Conservation (phyloP, 2,113 vertebrate genomes). For the Cephalopterus ornatus region DNA sequence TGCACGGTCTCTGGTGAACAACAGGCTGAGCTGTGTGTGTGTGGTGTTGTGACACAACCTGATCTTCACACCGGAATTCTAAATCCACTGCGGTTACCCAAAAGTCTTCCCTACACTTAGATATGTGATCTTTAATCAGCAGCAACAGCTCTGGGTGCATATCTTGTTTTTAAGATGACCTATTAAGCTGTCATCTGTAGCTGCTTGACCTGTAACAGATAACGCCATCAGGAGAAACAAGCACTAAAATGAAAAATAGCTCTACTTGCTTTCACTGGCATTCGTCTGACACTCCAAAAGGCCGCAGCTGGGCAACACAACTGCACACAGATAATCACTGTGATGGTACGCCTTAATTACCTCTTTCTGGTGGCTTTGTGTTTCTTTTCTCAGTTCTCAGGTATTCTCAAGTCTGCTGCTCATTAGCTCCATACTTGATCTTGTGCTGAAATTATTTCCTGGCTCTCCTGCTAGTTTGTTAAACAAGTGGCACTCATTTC, state of each 20-base stretch:
- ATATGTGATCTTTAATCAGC: not conserved
- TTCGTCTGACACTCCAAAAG: not conserved
- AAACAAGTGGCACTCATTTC: not conserved
- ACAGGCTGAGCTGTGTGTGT: not conserved
- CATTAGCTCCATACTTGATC: not conserved
- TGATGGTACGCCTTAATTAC: not conserved
- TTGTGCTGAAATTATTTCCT: not conserved
- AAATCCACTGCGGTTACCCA: not conserved
- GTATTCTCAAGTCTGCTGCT: not conserved
- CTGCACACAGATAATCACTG: not conserved
- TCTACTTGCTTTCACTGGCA: not conserved
- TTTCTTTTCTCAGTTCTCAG: not conserved
- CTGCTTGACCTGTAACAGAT: slow-evolving; percentile 27
- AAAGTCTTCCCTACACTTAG: not conserved
- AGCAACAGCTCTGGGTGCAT: not conserved
- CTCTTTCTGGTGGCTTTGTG: not conserved
- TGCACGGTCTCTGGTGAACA: not conserved
- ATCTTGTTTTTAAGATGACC: slow-evolving; percentile 1
- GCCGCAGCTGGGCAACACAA: not conserved
- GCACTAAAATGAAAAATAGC: not conserved
- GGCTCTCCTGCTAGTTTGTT: not conserved
- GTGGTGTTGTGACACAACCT: not conserved
- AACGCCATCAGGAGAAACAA: not conserved
- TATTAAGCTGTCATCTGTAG: slow-evolving; percentile 23
- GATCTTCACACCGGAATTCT: not conserved